phyloP scores from a whole-genome alignment of 1,140 invertebrate genomes.

The Caerostris extrusa region DNA sequence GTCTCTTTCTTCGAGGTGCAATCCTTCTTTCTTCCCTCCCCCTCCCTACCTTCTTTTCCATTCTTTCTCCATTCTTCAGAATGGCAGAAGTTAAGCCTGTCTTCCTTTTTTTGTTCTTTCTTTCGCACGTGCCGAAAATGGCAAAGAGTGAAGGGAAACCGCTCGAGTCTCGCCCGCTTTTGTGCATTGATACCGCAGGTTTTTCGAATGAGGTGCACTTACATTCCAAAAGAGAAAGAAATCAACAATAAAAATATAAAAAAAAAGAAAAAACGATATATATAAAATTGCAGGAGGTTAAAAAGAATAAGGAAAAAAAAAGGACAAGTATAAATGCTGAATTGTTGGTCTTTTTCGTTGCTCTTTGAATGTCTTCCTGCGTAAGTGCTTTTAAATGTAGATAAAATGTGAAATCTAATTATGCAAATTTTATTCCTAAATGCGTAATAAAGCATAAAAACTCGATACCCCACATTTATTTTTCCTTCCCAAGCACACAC shows the following conservation, averaged over 20 bases:
- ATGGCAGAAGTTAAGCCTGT: conserved; percentile 59
- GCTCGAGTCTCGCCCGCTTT: conserved; percentile 25
- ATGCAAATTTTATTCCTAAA: conserved; percentile 74
- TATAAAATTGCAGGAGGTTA: neutral
- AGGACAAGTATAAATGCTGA: conserved; percentile 52
- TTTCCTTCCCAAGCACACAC: neutral
- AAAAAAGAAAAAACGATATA: neutral
- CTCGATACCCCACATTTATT: conserved; percentile 43
- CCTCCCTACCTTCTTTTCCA: neutral
- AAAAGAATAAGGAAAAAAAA: neutral
- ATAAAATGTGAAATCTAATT: conserved; percentile 74
- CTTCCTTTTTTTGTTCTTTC: neutral
- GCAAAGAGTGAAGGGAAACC: conserved; percentile 20
- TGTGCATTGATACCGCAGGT: conserved; percentile 71
- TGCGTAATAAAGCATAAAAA: conserved; percentile 71
- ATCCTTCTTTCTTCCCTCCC: conserved; percentile 20
- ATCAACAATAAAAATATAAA: conserved; percentile 11
- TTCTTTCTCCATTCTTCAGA: neutral
- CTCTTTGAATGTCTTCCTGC: conserved; percentile 38
- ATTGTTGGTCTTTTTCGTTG: conserved; percentile 26
- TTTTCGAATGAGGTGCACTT: conserved; percentile 71
- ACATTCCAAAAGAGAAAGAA: conserved; percentile 36
- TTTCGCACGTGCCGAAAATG: conserved; percentile 64
- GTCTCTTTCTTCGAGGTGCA: neutral
- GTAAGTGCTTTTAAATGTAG: conserved; percentile 75